Conservation (phyloP, 2,797 vertebrate species). For the Orientallactaga sibirica region DNA sequence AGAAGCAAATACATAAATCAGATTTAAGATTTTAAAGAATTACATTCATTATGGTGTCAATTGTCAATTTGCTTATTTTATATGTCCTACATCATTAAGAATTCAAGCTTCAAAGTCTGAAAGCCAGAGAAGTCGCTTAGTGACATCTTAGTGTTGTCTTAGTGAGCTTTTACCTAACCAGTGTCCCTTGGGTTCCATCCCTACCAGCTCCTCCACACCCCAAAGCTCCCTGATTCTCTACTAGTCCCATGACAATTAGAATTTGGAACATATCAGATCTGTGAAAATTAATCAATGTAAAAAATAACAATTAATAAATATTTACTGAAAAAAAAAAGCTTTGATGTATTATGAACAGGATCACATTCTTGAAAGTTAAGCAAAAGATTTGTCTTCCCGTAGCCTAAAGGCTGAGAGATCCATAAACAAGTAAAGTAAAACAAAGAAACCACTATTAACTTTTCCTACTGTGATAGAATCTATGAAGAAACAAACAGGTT, state of each 20-base stretch:
- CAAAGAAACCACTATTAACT: conserved; percentile 8
- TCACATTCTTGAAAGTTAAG: not conserved
- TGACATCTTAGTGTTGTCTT: too few relatives aligned
- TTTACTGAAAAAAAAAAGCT: conserved; percentile 42
- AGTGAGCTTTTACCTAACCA: too few relatives aligned
- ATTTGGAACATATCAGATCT: not conserved
- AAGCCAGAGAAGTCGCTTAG: too few relatives aligned
- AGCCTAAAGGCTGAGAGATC: not conserved
- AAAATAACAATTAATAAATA: conserved; percentile 7
- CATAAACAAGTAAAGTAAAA: conserved; percentile 37
- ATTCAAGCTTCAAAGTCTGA: not conserved
- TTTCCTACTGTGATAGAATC: not conserved
- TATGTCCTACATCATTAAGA: not conserved
- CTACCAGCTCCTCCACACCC: too few relatives aligned
- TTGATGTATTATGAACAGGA: not conserved
- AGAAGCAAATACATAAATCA: too few relatives aligned
- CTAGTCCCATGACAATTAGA: not conserved
- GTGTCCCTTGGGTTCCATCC: too few relatives aligned
- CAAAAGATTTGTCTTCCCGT: not conserved
- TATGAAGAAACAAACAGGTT: conserved; percentile 4
- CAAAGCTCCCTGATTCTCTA: not conserved
- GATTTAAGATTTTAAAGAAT: too few relatives aligned
- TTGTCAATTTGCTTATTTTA: too few relatives aligned
- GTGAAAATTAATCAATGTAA: conserved; percentile 24
- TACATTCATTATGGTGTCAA: too few relatives aligned